phyloP scores from a whole-genome alignment of 2,888 invertebrate genomes.

The Hesperia comma region DNA sequence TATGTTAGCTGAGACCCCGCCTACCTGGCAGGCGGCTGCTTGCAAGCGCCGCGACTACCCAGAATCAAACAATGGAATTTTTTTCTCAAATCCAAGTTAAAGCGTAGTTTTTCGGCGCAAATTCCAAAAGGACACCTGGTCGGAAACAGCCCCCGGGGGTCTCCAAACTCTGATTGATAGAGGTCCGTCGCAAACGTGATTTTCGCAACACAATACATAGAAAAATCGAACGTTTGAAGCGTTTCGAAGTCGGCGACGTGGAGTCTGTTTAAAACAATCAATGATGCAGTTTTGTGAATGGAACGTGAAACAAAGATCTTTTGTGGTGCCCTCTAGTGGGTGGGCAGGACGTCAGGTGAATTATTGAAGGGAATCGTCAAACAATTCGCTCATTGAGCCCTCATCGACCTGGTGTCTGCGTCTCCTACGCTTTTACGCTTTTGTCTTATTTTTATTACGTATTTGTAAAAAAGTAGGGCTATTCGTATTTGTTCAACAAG shows the following conservation, averaged over 20 bases:
- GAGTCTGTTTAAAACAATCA: slow-evolving; percentile 83
- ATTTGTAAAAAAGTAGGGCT: slow-evolving; percentile 12
- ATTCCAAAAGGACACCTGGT: slow-evolving; percentile 83
- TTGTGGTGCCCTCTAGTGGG: slow-evolving; percentile 58
- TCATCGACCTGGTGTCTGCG: slow-evolving; percentile 29
- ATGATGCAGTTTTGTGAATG: slow-evolving; percentile 80
- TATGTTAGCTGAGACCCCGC: slow-evolving; percentile 43
- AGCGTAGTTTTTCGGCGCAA: slow-evolving; percentile 79
- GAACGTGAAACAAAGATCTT: slow-evolving; percentile 73
- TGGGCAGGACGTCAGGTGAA: slow-evolving; percentile 70
- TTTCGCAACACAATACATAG: slow-evolving; percentile 64
- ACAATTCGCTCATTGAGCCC: slow-evolving; percentile 45
- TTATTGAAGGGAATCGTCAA: slow-evolving; percentile 53
- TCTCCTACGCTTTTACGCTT: slow-evolving; percentile 18
- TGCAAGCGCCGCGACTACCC: slow-evolving; percentile 65
- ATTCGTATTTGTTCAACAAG: slow-evolving; percentile 2
- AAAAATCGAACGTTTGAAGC: slow-evolving; percentile 56
- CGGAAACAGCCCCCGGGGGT: slow-evolving; percentile 82
- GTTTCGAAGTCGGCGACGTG: slow-evolving; percentile 69
- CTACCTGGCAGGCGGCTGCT: slow-evolving; percentile 65
- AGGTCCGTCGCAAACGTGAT: slow-evolving; percentile 70
- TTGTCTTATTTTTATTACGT: slow-evolving; percentile 24
- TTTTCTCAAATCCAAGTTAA: slow-evolving; percentile 67
- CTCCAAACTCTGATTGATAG: slow-evolving; percentile 74
- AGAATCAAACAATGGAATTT: slow-evolving; percentile 75